Percentiles rank a stretch among this genome's conserved stretches.
Evolutionary conservation across 2,797 vertebrate species (phyloP).

Genomic region (Pseudopleuronectes americanus): DNA sequence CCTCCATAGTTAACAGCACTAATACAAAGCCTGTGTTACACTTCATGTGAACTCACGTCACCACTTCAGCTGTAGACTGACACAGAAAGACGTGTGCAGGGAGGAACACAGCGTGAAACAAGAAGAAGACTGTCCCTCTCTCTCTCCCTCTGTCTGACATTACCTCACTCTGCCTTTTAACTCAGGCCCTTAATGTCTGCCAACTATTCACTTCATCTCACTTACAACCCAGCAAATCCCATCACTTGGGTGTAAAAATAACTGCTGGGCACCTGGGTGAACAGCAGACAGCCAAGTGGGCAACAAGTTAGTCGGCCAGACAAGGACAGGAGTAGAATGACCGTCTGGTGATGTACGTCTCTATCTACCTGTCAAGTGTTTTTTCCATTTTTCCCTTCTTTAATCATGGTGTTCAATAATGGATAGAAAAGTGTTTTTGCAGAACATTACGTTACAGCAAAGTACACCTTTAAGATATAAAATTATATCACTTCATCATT

Average conservation of each 20-base stretch:
- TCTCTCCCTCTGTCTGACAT: constrained; percentile 27
- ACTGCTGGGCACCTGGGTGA: constrained; percentile 30
- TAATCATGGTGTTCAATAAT: too few species aligned
- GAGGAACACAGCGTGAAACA: constrained; percentile 50
- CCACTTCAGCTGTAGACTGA: constrained; percentile 29
- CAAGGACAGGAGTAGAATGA: constrained; percentile 14
- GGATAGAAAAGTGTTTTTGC: not conserved
- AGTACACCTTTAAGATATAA: not conserved
- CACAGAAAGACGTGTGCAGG: constrained; percentile 32
- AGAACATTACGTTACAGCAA: not conserved
- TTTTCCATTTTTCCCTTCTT: not conserved
- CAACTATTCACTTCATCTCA: constrained; percentile 42
- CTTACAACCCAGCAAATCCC: constrained; percentile 67
- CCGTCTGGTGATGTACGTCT: not conserved
- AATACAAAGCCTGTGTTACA: constrained; percentile 21
- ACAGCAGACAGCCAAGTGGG: constrained; percentile 33
- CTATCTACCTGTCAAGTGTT: not conserved
- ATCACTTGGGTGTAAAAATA: constrained; percentile 74
- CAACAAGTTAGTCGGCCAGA: constrained; percentile 11
- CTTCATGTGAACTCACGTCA: constrained; percentile 42
- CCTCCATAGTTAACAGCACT: not conserved
- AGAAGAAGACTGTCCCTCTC: constrained; percentile 18
- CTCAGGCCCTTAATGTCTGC: constrained; percentile 12
- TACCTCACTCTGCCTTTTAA: constrained; percentile 28
- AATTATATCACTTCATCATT: not conserved